Evolutionary conservation across 1,140 invertebrate genomes (phyloP).

Genomic region (Aphaenogaster floridana): DNA sequence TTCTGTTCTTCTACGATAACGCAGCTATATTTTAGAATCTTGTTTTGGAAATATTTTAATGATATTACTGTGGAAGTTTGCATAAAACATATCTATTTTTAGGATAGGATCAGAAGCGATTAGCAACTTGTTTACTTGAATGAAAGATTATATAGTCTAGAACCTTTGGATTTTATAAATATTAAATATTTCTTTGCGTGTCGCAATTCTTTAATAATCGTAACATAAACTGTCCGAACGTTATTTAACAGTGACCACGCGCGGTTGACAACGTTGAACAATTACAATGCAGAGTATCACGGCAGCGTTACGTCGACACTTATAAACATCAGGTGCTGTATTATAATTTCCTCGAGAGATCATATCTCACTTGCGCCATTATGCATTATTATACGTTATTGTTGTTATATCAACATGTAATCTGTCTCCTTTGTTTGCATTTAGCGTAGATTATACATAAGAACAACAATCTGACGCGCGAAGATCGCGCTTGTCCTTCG

Average conservation of each 20-base stretch:
- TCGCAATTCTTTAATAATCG: background rate
- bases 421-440: conserved; percentile 1
- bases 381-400: conserved; percentile 8
- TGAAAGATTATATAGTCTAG: background rate
- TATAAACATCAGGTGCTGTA: conserved; percentile 27
- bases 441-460: conserved; percentile 23
- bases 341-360: conserved; percentile 65
- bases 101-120: background rate
- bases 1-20: background rate
- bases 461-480: background rate
- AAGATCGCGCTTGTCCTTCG: conserved; percentile 33
- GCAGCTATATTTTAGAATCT: background rate
- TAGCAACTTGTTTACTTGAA: background rate
- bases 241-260: conserved; percentile 34
- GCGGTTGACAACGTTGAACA: conserved; percentile 7
- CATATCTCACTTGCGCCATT: conserved; percentile 60
- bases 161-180: background rate
- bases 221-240: conserved; percentile 14
- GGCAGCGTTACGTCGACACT: conserved; percentile 19
- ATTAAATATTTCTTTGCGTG: background rate
- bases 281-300: conserved; percentile 26
- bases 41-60: background rate
- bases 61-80: background rate
- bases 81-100: background rate
- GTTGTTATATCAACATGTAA: conserved; percentile 40